These are phyloP conservation scores for Periophthalmus magnuspinnatus DNA, from an alignment of 2,797 vertebrate genomes.

Conservation along the genomic window DNA sequence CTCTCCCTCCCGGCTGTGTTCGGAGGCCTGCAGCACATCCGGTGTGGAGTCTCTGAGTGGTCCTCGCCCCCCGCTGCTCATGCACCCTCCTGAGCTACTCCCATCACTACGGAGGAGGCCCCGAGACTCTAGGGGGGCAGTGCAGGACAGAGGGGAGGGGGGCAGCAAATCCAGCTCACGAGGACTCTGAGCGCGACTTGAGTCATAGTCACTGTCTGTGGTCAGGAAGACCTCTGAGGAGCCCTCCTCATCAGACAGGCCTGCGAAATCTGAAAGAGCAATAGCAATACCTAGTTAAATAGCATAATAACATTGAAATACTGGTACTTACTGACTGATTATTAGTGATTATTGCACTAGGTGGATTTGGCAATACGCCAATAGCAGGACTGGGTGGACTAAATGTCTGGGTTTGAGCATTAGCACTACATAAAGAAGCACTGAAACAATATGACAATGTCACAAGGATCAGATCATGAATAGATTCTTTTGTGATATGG, in stretches of 20 bases:
- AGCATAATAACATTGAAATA: too few relatives aligned
- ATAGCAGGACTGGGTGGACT: neutral
- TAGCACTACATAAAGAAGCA: too few relatives aligned
- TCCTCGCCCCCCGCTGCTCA: conserved; percentile 40
- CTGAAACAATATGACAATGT: neutral
- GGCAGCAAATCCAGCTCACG: conserved; percentile 87
- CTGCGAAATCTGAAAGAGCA: conserved; percentile 65
- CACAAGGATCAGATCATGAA: neutral
- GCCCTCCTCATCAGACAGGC: conserved; percentile 86
- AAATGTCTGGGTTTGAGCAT: too few relatives aligned
- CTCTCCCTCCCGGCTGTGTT: conserved; percentile 61
- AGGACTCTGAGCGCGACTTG: conserved; percentile 86
- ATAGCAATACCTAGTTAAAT: neutral
- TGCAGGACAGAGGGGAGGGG: conserved; percentile 67
- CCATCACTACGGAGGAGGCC: conserved; percentile 70
- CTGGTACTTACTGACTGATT: neutral
- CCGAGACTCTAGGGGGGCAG: conserved; percentile 48
- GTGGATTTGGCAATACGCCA: too few relatives aligned
- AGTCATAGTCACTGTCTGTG: conserved; percentile 89
- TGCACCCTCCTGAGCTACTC: conserved; percentile 62
- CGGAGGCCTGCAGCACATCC: conserved; percentile 83
- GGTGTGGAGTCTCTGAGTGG: conserved; percentile 75
- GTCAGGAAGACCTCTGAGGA: conserved; percentile 91
- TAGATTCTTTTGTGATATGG: neutral
- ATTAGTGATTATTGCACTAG: neutral